phyloP scores from a whole-genome alignment of 2,113 vertebrate species.

The Lathamus discolor region DNA sequence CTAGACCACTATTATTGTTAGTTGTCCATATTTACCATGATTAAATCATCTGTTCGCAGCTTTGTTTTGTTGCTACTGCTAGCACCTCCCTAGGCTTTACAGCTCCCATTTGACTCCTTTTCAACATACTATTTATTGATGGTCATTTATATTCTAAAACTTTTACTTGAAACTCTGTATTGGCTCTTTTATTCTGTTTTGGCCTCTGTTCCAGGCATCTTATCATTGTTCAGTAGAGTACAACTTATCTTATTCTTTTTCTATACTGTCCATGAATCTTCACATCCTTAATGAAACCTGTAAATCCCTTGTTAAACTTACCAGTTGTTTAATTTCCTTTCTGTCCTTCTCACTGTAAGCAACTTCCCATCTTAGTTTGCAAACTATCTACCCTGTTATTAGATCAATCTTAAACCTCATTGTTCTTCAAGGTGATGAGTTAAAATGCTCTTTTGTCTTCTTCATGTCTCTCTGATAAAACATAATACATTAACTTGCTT shows the following conservation, averaged over 20 bases:
- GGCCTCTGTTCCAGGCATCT: neutral
- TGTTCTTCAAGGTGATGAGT: neutral
- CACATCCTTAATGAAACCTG: neutral
- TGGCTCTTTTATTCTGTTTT: neutral
- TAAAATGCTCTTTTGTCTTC: neutral
- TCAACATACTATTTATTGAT: neutral
- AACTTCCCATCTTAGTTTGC: neutral
- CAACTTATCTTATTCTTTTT: neutral
- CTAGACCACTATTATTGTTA: neutral
- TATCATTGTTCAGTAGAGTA: neutral
- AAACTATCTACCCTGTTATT: neutral
- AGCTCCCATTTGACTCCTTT: neutral
- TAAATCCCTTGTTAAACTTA: neutral
- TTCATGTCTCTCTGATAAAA: neutral
- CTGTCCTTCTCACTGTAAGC: neutral
- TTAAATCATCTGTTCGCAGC: neutral
- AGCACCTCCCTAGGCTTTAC: neutral
- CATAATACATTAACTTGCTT: neutral
- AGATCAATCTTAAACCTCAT: neutral
- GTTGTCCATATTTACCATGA: neutral
- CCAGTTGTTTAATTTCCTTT: neutral
- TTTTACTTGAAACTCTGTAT: neutral
- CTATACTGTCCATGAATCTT: neutral
- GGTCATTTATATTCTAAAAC: neutral
- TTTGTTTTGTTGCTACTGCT: neutral